A percentile compares a stretch with the other conserved stretches of the same genome.
These are phyloP conservation scores for Pseudomyrmex concolor DNA, from an alignment of 1,140 invertebrate genomes.

Conservation along the genomic window DNA sequence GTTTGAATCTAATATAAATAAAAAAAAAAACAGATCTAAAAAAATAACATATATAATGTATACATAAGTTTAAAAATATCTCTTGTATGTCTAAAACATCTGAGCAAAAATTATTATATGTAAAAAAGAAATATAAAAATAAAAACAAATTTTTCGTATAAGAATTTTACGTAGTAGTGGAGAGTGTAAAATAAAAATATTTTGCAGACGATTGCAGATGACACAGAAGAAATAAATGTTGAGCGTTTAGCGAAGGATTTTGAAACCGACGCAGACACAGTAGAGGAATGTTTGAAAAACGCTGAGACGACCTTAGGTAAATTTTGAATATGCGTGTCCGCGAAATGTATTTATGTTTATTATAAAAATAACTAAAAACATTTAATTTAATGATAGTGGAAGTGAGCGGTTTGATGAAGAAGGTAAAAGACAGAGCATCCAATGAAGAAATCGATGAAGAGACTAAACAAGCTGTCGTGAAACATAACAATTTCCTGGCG, in stretches of 20 bases:
- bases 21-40: no score
- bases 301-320: not conserved
- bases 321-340: not conserved
- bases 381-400: not conserved
- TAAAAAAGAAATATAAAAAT: no score
- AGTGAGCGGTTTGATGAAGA: not conserved
- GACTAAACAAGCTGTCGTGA: not conserved
- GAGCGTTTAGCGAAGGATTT: not conserved
- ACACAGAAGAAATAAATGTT: not conserved
- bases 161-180: not conserved
- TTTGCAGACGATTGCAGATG: slow-evolving; percentile 27
- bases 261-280: not conserved
- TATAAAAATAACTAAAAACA: not conserved
- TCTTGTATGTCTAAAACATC: no score
- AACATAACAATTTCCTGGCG: not conserved
- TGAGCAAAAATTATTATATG: no score
- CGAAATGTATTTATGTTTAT: no score
- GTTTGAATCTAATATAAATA: no score
- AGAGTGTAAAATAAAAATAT: slow-evolving; percentile 1
- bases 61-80: no score
- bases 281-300: not conserved
- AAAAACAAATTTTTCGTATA: no score
- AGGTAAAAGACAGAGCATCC: not conserved
- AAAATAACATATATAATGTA: no score
- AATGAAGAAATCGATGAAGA: not conserved